A percentile compares a stretch with the other conserved stretches of the same genome.
These are phyloP conservation scores for Drosophila orosa DNA, from an alignment of 1,140 invertebrate species.

Conservation along the genomic window DNA sequence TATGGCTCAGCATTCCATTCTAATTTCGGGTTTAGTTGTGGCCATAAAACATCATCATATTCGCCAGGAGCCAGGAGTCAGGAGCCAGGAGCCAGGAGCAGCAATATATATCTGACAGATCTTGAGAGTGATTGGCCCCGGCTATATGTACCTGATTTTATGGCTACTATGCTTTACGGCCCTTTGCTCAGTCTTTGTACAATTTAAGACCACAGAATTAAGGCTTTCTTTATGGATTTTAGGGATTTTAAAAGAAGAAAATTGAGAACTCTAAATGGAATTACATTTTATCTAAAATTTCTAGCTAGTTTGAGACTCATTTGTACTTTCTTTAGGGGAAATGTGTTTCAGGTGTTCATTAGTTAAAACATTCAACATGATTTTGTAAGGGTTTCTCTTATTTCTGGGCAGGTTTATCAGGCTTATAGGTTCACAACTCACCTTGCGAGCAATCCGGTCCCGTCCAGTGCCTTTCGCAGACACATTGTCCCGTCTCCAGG, in stretches of 20 bases:
- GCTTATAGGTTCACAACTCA: slow-evolving; percentile 79
- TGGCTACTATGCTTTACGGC: slow-evolving; percentile 42
- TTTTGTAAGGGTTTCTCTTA: not conserved
- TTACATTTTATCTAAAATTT: not conserved
- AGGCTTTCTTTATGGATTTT: not conserved
- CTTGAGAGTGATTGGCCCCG: slow-evolving; percentile 42
- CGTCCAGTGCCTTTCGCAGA: slow-evolving; percentile 95
- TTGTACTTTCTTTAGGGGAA: not conserved
- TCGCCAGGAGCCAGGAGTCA: slow-evolving; percentile 5
- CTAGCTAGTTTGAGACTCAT: not conserved
- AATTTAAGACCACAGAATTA: not conserved
- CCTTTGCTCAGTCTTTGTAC: not conserved
- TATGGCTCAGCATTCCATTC: slow-evolving; percentile 49
- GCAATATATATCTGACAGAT: slow-evolving; percentile 31
- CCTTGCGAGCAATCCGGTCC: slow-evolving; percentile 96
- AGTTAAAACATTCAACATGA: slow-evolving; percentile 12
- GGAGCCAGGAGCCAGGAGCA: not conserved
- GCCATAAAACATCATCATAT: slow-evolving; percentile 60
- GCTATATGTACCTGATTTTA: slow-evolving; percentile 36
- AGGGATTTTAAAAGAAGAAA: not conserved
- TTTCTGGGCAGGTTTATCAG: not conserved
- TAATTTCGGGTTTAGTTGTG: slow-evolving; percentile 52
- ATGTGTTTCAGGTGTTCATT: not conserved
- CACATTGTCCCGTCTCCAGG: slow-evolving; percentile 92
- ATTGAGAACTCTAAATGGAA: too few relatives aligned